phyloP scores from a whole-genome alignment of 2,797 vertebrate genomes.

The Sarcoramphus papa region DNA sequence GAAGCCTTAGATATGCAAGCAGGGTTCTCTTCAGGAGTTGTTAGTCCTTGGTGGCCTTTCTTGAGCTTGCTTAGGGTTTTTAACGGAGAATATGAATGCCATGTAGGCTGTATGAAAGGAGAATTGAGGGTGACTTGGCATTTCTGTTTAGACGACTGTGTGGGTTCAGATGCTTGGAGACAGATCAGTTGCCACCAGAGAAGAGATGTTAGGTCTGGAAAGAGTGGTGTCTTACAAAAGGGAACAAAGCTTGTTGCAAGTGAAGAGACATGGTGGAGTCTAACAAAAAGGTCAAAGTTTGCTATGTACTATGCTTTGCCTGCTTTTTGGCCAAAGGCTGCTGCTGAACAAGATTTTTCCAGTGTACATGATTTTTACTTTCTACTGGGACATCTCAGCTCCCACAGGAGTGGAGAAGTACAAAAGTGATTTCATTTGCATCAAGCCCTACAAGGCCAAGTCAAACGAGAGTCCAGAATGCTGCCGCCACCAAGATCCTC shows the following conservation, averaged over 20 bases:
- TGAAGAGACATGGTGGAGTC: not conserved
- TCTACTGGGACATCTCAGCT: not conserved
- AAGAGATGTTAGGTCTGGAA: not conserved
- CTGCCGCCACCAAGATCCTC: not conserved
- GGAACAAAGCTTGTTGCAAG: not conserved
- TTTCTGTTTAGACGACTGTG: not conserved
- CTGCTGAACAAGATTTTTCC: not conserved
- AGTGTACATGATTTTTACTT: not conserved
- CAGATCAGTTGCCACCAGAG: not conserved
- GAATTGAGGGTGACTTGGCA: not conserved
- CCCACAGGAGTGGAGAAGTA: not conserved
- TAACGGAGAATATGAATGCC: not conserved
- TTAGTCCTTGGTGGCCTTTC: not conserved
- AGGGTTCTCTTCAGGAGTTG: not conserved
- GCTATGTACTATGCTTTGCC: not conserved
- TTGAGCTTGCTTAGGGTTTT: not conserved
- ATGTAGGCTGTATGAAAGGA: not conserved
- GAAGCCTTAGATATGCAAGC: not conserved
- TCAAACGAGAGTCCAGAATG: not conserved
- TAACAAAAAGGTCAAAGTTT: not conserved
- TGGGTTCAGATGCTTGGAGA: not conserved
- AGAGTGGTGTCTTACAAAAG: not conserved
- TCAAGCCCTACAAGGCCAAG: not conserved
- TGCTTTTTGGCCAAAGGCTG: not conserved
- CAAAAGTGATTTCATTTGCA: not conserved